These are phyloP conservation scores for Ciona savignyi DNA, from an alignment of 23 tunicate genomes.

Conservation along the genomic window DNA sequence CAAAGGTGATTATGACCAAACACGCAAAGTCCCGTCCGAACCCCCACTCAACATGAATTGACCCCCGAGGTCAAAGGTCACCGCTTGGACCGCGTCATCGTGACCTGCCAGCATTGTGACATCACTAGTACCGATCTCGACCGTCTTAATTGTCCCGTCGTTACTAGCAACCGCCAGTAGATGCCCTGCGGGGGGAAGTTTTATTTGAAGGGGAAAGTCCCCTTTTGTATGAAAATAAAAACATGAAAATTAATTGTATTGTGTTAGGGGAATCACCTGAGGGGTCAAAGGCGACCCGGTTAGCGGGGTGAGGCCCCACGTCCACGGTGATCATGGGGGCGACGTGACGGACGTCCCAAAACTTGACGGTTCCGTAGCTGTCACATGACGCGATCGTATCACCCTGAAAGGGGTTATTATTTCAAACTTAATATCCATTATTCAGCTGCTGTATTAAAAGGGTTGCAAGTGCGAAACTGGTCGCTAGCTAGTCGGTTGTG, in stretches of 20 bases:
- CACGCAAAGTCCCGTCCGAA: slow-evolving; percentile 69
- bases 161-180: slow-evolving; percentile 91
- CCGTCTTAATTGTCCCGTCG: slow-evolving; percentile 72
- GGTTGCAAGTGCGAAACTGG: no score
- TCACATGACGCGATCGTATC: slow-evolving; percentile 92
- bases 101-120: slow-evolving; percentile 52
- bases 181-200: slow-evolving; percentile 41
- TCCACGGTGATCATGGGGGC: slow-evolving; percentile 49
- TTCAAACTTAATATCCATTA: no score
- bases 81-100: slow-evolving; percentile 80
- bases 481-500: no score
- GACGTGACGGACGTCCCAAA: slow-evolving; percentile 81
- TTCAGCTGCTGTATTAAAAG: no score
- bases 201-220: no score
- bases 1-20: slow-evolving; percentile 48
- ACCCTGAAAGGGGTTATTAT: no score
- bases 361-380: slow-evolving; percentile 88
- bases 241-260: no score
- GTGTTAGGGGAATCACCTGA: no score
- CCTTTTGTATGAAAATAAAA: no score
- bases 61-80: slow-evolving; percentile 54
- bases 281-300: slow-evolving; percentile 74
- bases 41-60: slow-evolving; percentile 60
- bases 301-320: slow-evolving; percentile 92
- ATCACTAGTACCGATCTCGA: slow-evolving; percentile 52